Evolutionary conservation across 2,797 vertebrate species (phyloP).

Genomic region (Etheostoma perlongum): DNA sequence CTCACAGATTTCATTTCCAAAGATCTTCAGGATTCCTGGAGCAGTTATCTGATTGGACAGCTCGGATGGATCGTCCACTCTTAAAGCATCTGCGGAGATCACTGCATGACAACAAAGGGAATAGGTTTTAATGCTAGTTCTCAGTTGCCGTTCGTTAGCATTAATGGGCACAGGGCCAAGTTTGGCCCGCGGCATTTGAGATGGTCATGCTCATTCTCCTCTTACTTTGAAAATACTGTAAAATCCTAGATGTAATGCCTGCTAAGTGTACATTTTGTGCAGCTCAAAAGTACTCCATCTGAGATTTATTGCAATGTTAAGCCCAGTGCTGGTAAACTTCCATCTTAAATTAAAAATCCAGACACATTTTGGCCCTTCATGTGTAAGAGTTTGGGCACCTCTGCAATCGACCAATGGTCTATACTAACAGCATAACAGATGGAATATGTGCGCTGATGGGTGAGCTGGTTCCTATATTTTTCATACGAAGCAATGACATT

Average conservation of each 20-base stretch:
- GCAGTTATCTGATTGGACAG: conserved; percentile 88
- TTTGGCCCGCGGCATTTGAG: too few species aligned
- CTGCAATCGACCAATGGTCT: conserved; percentile 1
- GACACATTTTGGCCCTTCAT: too few species aligned
- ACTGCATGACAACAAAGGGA: conserved; percentile 46
- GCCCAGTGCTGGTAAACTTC: too few species aligned
- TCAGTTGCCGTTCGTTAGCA: conserved; percentile 4
- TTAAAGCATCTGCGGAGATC: conserved; percentile 43
- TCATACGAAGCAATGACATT: background rate
- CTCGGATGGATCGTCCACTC: conserved; percentile 83
- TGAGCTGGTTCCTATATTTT: background rate
- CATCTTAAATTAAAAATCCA: too few species aligned
- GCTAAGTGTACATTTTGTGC: too few species aligned
- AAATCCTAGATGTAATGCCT: too few species aligned
- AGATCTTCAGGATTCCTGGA: conserved; percentile 89
- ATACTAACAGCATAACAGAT: background rate
- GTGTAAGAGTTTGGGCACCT: too few species aligned
- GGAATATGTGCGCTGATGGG: background rate
- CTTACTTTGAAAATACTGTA: too few species aligned
- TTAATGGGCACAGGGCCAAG: background rate
- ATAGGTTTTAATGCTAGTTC: background rate
- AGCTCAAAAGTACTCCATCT: too few species aligned
- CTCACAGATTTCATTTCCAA: conserved; percentile 86
- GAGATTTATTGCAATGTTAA: too few species aligned
- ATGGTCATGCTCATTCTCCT: too few species aligned